These are phyloP conservation scores for Asbolus verrucosus DNA, from an alignment of 1,140 invertebrate species.

Conservation along the genomic window DNA sequence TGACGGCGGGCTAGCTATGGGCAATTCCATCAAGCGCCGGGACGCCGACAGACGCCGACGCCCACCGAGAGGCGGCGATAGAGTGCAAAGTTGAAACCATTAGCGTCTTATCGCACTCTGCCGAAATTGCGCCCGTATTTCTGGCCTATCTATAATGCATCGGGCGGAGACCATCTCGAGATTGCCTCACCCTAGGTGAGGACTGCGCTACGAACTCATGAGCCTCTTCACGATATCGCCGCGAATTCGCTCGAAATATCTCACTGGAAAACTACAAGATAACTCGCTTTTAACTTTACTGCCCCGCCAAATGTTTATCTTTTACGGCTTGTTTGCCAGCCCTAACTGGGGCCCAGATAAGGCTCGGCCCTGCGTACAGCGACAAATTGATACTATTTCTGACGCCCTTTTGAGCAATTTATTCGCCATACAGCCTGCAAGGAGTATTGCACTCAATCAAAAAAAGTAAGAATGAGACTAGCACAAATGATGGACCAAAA, in stretches of 20 bases:
- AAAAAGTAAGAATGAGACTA: too few species aligned
- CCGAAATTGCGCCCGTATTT: conserved; percentile 63
- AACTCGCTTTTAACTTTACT: conserved; percentile 51
- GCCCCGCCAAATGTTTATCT: conserved; percentile 46
- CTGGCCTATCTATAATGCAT: conserved; percentile 65
- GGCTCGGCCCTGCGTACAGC: neutral
- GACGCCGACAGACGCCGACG: conserved; percentile 53
- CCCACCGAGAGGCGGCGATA: conserved; percentile 56
- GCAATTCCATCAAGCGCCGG: conserved; percentile 45
- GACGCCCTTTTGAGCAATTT: too few species aligned
- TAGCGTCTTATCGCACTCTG: conserved; percentile 65
- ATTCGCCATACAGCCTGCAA: too few species aligned
- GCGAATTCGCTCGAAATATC: conserved; percentile 51
- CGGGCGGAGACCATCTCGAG: conserved; percentile 58
- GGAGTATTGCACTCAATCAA: too few species aligned
- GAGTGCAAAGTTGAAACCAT: conserved; percentile 66
- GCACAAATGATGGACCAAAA: too few species aligned
- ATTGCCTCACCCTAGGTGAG: conserved; percentile 59
- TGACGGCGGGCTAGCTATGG: conserved; percentile 46
- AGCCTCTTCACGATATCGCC: conserved; percentile 55
- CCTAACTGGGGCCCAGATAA: conserved; percentile 11
- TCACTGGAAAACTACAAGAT: conserved; percentile 42
- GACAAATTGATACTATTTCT: neutral
- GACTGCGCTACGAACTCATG: conserved; percentile 55
- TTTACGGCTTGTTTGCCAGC: conserved; percentile 39